A percentile compares a stretch with the other conserved stretches of the same genome.
Conservation (phyloP, 1,140 invertebrate species). For the Planococcus citri region DNA sequence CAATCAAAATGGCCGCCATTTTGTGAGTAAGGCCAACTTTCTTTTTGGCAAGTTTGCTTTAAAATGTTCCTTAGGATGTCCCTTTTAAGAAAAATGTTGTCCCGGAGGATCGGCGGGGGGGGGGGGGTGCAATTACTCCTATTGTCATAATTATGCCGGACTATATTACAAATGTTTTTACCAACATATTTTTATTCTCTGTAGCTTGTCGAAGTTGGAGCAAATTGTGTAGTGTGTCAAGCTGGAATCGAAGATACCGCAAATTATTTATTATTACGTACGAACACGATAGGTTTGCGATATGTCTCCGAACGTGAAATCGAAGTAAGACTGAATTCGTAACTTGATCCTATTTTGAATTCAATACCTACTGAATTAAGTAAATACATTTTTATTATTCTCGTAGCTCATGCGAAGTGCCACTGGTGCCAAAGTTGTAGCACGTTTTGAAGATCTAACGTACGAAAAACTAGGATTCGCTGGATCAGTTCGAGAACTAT, state of each 20-base stretch:
- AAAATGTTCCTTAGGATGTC: no score
- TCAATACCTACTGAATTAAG: background rate
- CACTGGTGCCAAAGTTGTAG: constrained; percentile 95
- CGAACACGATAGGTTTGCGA: constrained; percentile 86
- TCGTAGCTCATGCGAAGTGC: constrained; percentile 92
- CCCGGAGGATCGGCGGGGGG: no score
- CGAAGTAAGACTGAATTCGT: constrained; percentile 41
- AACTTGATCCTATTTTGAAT: no score
- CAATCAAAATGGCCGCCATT: no score
- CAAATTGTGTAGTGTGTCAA: constrained; percentile 97
- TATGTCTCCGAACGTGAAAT: constrained; percentile 93
- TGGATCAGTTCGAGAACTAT: constrained; percentile 82
- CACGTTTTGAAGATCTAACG: constrained; percentile 88
- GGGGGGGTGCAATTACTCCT: no score
- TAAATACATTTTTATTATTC: constrained; percentile 27
- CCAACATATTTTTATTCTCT: background rate
- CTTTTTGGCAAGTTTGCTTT: no score
- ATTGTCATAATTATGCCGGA: no score
- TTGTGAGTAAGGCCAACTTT: no score
- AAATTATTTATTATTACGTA: constrained; percentile 89
- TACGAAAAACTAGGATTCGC: constrained; percentile 86
- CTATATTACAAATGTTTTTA: background rate
- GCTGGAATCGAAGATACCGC: constrained; percentile 99
- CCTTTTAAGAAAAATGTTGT: no score
- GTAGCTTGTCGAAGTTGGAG: constrained; percentile 82